Evolutionary conservation across 2,113 vertebrate genomes (phyloP), one percentile per base, ranked within the genome.

Genomic region (Illadopsis cleaveri): DNA sequence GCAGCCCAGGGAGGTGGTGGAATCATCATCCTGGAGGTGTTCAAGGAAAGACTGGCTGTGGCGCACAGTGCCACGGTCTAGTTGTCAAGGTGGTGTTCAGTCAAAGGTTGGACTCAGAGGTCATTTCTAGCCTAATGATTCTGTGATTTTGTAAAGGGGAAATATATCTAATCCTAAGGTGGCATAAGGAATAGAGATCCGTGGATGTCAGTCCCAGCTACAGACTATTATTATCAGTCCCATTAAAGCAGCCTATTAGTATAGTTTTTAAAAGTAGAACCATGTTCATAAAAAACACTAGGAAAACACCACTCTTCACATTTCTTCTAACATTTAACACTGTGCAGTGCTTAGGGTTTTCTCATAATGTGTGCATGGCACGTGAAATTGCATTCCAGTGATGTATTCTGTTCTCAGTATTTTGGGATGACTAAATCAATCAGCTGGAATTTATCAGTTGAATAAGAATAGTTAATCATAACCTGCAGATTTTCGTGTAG

Each of bases 261-360:
- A 40, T 8, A 15, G 4, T 25, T 78, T 35, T 82, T 78, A 12
- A 47, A 85, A 88, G 50, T 42, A 44, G 37, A 56, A 23, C 4
- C 0, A 0, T n/a, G 17, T 31, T 37, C 1, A 1, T 62, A 57
- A 45, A 50, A 40, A 60, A 37, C 45, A 19, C 6, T 17, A 17
- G 35, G 40, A 40, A 75, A 44, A 21, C 10, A 30, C 13, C 8
- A 21, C 37, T 66, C 4, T 20, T 37, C 11, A 25, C 4, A 1
- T 37, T 73, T 65, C 10, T 42, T 57, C 42, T 35, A 38, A 11
- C 1, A 1, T 69, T 42, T 37, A n/a, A 30, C 51, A 30, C n/a
- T 53, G 14, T 18, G 4, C 40, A 53, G 42, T 9, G 5, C 23
- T 82, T 70, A 18, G 10, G 30, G 10, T 78, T 88, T 62, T 66